Evolutionary conservation across 2,888 invertebrate genomes (phyloP).

Genomic region (Pterostichus madidus): DNA sequence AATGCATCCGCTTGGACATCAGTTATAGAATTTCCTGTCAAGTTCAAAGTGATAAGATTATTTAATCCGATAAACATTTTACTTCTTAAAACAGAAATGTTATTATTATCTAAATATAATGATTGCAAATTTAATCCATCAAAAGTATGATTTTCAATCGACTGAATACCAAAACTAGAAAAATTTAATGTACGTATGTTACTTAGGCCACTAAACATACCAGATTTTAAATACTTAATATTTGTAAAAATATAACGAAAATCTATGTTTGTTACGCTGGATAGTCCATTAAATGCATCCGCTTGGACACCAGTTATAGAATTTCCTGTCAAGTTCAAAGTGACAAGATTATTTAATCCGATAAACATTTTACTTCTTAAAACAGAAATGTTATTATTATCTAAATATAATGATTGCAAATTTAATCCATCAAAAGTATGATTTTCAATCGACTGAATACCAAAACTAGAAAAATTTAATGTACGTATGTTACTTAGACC

Average conservation of each 20-base stretch:
- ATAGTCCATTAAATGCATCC: no score
- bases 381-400: not conserved
- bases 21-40: no score
- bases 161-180: no score
- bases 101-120: constrained; percentile 20
- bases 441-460: no score
- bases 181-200: no score
- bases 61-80: not conserved
- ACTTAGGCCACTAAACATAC: not conserved
- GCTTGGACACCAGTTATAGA: no score
- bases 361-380: constrained; percentile 9
- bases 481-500: no score
- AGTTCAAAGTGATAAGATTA: no score
- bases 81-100: not conserved
- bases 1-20: no score
- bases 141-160: not conserved
- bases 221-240: constrained; percentile 2
- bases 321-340: no score
- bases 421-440: not conserved
- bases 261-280: not conserved
- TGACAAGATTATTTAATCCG: not conserved
- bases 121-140: not conserved
- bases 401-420: not conserved
- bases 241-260: not conserved
- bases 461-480: no score